Evolutionary conservation across 1,140 invertebrate species (phyloP).

Genomic region (Eumeta japonica): DNA sequence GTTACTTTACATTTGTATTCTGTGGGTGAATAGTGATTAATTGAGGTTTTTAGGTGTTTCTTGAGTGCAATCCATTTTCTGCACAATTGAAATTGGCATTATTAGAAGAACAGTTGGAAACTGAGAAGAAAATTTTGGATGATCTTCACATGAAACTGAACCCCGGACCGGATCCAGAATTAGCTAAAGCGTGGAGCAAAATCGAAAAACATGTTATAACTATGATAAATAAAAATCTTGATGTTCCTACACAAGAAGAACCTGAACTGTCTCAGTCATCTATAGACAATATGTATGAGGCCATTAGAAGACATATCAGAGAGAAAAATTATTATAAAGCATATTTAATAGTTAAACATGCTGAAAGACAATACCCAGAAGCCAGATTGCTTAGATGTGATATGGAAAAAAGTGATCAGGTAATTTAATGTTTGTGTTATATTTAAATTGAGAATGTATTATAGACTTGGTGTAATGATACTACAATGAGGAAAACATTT

Average conservation of each 20-base stretch:
- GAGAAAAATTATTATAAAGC: constrained; percentile 50
- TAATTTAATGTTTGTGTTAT: constrained; percentile 14
- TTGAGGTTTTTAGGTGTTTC: constrained; percentile 60
- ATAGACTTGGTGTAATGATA: not conserved
- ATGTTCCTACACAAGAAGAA: constrained; percentile 47
- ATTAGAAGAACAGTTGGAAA: constrained; percentile 58
- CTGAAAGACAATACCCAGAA: constrained; percentile 47
- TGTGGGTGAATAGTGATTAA: too few relatives aligned
- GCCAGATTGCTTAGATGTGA: constrained; percentile 46
- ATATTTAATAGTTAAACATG: constrained; percentile 46
- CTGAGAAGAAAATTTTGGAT: constrained; percentile 61
- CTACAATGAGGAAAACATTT: not conserved
- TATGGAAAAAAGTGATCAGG: constrained; percentile 54
- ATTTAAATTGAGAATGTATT: not conserved
- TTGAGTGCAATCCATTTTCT: constrained; percentile 77
- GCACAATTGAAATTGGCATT: constrained; percentile 61
- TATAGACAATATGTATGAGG: constrained; percentile 42
- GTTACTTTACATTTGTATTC: too few relatives aligned
- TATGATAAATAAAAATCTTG: constrained; percentile 43
- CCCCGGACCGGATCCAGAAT: constrained; percentile 36
- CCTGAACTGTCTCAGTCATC: constrained; percentile 42
- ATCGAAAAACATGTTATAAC: constrained; percentile 38
- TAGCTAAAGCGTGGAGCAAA: constrained; percentile 46
- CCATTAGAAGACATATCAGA: constrained; percentile 36
- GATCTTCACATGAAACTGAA: constrained; percentile 59